Evolutionary conservation across 2,113 vertebrate species (phyloP).

Genomic region (Alligator sinensis): DNA sequence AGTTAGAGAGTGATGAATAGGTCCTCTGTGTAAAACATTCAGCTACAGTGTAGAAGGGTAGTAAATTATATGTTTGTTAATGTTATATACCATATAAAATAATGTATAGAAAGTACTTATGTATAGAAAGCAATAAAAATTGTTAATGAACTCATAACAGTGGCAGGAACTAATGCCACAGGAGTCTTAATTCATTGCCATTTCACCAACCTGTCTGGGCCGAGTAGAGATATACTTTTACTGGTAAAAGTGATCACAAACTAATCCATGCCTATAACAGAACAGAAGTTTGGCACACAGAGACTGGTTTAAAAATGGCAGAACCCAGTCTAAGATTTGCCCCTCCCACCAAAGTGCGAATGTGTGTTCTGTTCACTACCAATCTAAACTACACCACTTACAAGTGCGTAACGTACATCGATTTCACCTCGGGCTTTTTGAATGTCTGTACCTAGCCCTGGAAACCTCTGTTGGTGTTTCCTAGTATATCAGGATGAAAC

Average conservation of each 20-base stretch:
- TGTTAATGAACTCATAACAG: constrained; percentile 38
- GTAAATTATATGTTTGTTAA: constrained; percentile 74
- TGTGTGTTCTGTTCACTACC: too few species aligned
- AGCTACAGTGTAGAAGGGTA: constrained; percentile 54
- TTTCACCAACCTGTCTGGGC: not conserved
- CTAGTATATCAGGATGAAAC: constrained; percentile 18
- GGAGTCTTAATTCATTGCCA: not conserved
- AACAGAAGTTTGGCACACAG: too few species aligned
- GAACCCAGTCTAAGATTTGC: too few species aligned
- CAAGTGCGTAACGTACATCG: too few species aligned
- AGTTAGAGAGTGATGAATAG: constrained; percentile 74
- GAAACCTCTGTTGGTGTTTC: constrained; percentile 34
- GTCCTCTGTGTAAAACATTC: constrained; percentile 71
- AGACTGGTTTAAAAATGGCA: too few species aligned
- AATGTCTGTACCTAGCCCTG: not conserved
- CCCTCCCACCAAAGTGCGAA: too few species aligned
- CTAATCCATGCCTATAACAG: too few species aligned
- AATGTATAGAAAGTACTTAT: not conserved
- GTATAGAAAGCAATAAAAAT: constrained; percentile 58
- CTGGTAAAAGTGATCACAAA: too few species aligned
- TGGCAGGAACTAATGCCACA: constrained; percentile 26
- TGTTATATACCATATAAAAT: constrained; percentile 45
- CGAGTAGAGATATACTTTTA: not conserved
- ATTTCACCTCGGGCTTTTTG: too few species aligned
- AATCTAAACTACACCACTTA: too few species aligned